Conservation (phyloP, 1,140 invertebrate genomes). For the Colletes latitarsis region DNA sequence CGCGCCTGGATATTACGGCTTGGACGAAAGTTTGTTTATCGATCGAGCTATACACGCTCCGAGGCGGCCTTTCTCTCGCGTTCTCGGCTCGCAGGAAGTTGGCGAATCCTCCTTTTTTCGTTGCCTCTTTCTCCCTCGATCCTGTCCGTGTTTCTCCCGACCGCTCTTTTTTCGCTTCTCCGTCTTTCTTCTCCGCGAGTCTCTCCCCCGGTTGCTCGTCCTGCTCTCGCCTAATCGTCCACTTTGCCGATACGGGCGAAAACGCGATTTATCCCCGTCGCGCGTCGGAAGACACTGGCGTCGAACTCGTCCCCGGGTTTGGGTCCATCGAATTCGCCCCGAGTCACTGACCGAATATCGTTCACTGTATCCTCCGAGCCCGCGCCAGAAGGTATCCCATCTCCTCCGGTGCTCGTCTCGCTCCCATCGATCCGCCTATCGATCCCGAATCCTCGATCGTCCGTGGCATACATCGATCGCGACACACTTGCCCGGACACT, state of each 20-base stretch:
- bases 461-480: not conserved
- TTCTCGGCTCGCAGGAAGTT: slow-evolving; percentile 57
- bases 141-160: slow-evolving; percentile 7
- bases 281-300: slow-evolving; percentile 22
- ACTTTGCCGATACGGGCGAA: slow-evolving; percentile 38
- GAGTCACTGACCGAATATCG: not conserved
- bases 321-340: not conserved
- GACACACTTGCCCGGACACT: not conserved
- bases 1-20: slow-evolving; percentile 52
- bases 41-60: slow-evolving; percentile 53
- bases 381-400: slow-evolving; percentile 5
- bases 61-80: slow-evolving; percentile 59
- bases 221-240: slow-evolving; percentile 28
- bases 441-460: not conserved
- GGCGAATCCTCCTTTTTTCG: slow-evolving; percentile 55
- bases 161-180: slow-evolving; percentile 24
- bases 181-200: slow-evolving; percentile 24
- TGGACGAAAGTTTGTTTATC: slow-evolving; percentile 56
- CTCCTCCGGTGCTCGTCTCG: not conserved
- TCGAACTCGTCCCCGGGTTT: slow-evolving; percentile 1
- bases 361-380: slow-evolving; percentile 4
- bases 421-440: not conserved
- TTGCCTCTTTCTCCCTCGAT: not conserved
- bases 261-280: slow-evolving; percentile 36
- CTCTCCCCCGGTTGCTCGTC: not conserved